Evolutionary conservation across 2,888 invertebrate species (phyloP), one percentile per base, ranked within the genome.

Genomic region (Geophilus truncorum): DNA sequence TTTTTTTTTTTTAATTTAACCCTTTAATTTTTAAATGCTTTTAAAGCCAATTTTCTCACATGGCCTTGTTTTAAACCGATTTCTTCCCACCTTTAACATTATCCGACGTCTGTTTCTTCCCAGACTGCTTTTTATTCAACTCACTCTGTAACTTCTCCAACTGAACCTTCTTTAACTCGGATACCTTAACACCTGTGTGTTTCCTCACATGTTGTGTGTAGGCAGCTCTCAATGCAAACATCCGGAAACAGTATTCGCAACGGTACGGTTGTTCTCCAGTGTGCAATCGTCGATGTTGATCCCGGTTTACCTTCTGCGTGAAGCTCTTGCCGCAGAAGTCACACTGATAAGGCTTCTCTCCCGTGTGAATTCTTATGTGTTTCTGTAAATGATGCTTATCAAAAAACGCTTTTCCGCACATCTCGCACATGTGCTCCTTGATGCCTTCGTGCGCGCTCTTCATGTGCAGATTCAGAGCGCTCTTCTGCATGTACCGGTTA

Each of bases 271-370:
- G 89, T 25, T 87, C 87, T 3, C 89, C 89, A 2, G 88, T 88
- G 83, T 88, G 88, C 81, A 87, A 87, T 83, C 87, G 88, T n/a
- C 87, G 87, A 83, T 88, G 88, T 82, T 88, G 88, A 82, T 87
- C 87, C 87, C 88, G 87, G 82, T 88, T 88, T 3, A 88, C 88
- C 85, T 89, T 89, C 84, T 91, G 91, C 15, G 88, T 88, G 84
- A 90, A 91, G 0, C 87, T 86, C 83, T 89, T 88, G 62, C 87
- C 88, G 86, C 91, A 91, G 6, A 91, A 87, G 57, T 90, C 90
- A 84, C 91, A 91, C 85, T 80, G 80, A 34, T 80, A 80, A 12
- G 80, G 80, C 70, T 80, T 80, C n/a, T n/a, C n/a, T n/a, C n/a
- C n/a, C n/a, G n/a, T n/a, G n/a, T n/a, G n/a, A n/a, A n/a, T n/a